A percentile compares a stretch with the other conserved stretches of the same genome.
These are phyloP conservation scores for Pseudomugil gertrudae DNA, from an alignment of 2,797 vertebrate species.

Conservation along the genomic window DNA sequence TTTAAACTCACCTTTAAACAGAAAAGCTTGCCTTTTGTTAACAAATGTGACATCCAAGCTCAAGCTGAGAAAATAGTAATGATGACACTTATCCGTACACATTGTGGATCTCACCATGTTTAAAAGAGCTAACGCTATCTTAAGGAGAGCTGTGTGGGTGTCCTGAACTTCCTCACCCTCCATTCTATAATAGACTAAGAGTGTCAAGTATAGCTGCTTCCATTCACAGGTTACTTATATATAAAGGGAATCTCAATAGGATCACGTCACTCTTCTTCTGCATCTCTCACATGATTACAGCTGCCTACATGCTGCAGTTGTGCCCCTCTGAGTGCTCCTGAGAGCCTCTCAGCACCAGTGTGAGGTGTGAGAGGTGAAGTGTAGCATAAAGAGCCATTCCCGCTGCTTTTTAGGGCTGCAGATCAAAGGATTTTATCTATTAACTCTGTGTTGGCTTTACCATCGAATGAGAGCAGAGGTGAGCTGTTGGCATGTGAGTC, in stretches of 20 bases:
- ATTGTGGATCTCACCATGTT: neutral
- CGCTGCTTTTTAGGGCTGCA: slow-evolving; percentile 17
- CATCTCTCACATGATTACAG: neutral
- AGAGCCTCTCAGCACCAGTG: slow-evolving; percentile 31
- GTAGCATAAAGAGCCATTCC: slow-evolving; percentile 8
- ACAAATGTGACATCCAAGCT: neutral
- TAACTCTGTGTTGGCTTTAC: slow-evolving; percentile 17
- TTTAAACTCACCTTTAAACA: neutral
- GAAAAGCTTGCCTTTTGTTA: neutral
- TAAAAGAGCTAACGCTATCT: neutral
- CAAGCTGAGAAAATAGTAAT: neutral
- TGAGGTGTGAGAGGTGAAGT: slow-evolving; percentile 14
- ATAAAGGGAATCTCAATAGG: slow-evolving; percentile 4
- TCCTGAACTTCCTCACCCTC: neutral
- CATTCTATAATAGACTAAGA: neutral
- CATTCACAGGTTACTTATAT: slow-evolving; percentile 10
- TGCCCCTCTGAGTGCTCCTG: slow-evolving; percentile 22
- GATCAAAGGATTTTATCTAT: slow-evolving; percentile 46
- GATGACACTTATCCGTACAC: neutral
- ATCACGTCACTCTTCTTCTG: slow-evolving; percentile 14
- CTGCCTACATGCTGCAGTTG: slow-evolving; percentile 6
- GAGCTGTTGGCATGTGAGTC: slow-evolving; percentile 13
- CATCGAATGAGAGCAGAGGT: slow-evolving; percentile 17
- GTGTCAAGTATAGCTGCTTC: slow-evolving; percentile 28
- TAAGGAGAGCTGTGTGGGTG: neutral